Percentiles rank a stretch among this genome's conserved stretches.
phyloP scores from a whole-genome alignment of 2,888 invertebrate genomes.

The Teleogryllus oceanicus region DNA sequence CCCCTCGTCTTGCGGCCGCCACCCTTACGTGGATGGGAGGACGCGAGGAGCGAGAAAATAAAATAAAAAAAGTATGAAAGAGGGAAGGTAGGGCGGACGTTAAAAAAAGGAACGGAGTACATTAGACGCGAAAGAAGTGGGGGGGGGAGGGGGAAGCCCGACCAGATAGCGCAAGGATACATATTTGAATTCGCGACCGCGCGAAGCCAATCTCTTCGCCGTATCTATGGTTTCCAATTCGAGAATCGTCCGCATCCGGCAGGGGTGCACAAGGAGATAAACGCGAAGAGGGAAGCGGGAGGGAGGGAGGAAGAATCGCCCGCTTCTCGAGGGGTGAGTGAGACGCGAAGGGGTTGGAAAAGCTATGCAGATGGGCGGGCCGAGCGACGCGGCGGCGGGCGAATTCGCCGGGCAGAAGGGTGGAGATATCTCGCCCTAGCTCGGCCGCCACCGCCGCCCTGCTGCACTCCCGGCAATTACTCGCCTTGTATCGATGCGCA shows the following conservation, averaged over 20 bases:
- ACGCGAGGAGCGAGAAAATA: background rate
- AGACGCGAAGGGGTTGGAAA: conserved; percentile 37
- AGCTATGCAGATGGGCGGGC: conserved; percentile 29
- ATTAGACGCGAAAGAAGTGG: too few species aligned
- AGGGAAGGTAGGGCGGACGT: too few species aligned
- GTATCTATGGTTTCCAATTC: background rate
- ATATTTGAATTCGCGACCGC: background rate
- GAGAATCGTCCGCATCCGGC: background rate
- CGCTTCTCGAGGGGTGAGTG: conserved; percentile 27
- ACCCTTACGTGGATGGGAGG: too few species aligned
- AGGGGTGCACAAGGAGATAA: conserved; percentile 32
- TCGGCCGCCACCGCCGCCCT: too few species aligned
- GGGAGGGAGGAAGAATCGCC: conserved; percentile 22
- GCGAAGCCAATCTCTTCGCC: background rate
- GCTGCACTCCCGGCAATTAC: too few species aligned
- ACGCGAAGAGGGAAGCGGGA: conserved; percentile 35
- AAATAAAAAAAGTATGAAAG: background rate
- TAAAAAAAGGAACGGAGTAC: too few species aligned
- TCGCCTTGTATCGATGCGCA: too few species aligned
- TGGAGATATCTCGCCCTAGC: too few species aligned
- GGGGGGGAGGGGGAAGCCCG: background rate
- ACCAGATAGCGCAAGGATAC: background rate
- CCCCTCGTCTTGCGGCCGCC: too few species aligned
- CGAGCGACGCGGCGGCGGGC: conserved; percentile 35
- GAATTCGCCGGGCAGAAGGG: too few species aligned